Percentiles rank a stretch among this genome's conserved stretches.
phyloP scores from a whole-genome alignment of 2,113 vertebrate species.

The Planiliza haematocheilus region DNA sequence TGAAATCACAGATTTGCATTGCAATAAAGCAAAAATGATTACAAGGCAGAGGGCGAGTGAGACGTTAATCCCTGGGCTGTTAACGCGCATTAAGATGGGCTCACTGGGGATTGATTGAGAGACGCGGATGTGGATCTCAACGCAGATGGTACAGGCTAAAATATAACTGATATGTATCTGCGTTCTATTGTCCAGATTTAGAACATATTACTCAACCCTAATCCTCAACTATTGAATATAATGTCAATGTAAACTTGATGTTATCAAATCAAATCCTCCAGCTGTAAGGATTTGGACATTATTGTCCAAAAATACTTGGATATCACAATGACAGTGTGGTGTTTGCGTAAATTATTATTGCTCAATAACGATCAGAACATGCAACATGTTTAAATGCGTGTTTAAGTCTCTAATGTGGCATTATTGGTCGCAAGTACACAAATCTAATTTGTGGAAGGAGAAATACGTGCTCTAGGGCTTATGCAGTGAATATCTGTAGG shows the following conservation, averaged over 20 bases:
- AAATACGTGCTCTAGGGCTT: constrained; percentile 27
- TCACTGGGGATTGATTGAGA: not conserved
- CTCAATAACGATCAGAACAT: not conserved
- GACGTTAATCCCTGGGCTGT: constrained; percentile 13
- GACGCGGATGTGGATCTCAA: too few relatives aligned
- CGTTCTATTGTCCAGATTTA: not conserved
- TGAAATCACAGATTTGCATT: constrained; percentile 14
- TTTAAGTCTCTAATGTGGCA: constrained; percentile 18
- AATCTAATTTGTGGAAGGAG: constrained; percentile 38
- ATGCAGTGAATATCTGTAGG: constrained; percentile 15
- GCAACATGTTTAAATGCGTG: constrained; percentile 16
- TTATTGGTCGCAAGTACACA: constrained; percentile 7
- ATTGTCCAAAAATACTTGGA: not conserved
- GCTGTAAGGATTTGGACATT: not conserved
- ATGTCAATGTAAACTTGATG: not conserved
- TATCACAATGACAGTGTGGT: not conserved
- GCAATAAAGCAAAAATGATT: constrained; percentile 20
- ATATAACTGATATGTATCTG: not conserved
- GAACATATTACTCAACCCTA: constrained; percentile 7
- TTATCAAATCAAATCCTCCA: not conserved
- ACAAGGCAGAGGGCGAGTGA: constrained; percentile 3
- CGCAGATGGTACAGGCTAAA: not conserved
- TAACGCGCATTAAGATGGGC: constrained; percentile 14
- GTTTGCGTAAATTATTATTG: not conserved
- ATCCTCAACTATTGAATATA: constrained; percentile 4